phyloP scores from a whole-genome alignment of 2,888 invertebrate genomes.

The Gerris lacustris region DNA sequence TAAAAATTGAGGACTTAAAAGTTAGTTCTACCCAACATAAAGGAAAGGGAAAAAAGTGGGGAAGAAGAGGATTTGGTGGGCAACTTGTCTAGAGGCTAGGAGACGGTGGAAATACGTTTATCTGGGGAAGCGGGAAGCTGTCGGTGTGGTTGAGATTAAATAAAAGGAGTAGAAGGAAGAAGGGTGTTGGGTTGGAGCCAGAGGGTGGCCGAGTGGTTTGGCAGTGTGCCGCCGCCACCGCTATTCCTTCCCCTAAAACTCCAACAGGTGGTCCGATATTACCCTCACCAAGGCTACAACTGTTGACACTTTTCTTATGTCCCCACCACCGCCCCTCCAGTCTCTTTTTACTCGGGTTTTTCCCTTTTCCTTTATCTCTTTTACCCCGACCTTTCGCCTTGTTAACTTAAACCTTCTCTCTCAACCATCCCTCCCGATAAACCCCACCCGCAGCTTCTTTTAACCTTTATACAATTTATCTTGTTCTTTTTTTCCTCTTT shows the following conservation, averaged over 20 bases:
- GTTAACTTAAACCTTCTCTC: not conserved
- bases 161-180: not conserved
- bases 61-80: too few species aligned
- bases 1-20: too few species aligned
- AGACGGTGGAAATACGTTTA: too few species aligned
- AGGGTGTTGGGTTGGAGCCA: not conserved
- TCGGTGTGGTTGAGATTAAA: not conserved
- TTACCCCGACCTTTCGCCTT: not conserved
- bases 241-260: not conserved
- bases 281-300: not conserved
- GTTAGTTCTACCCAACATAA: too few species aligned
- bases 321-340: not conserved
- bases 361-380: not conserved
- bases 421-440: not conserved
- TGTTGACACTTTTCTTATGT: slow-evolving; percentile 5
- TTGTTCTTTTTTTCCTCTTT: not conserved
- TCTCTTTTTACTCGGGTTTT: not conserved
- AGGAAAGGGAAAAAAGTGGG: too few species aligned
- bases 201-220: not conserved
- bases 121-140: too few species aligned
- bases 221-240: not conserved
- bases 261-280: not conserved
- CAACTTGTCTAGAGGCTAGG: too few species aligned
- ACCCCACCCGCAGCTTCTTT: not conserved
- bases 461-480: not conserved